These are phyloP conservation scores for Griposia aprilina DNA, from an alignment of 2,888 invertebrate species.

Conservation along the genomic window DNA sequence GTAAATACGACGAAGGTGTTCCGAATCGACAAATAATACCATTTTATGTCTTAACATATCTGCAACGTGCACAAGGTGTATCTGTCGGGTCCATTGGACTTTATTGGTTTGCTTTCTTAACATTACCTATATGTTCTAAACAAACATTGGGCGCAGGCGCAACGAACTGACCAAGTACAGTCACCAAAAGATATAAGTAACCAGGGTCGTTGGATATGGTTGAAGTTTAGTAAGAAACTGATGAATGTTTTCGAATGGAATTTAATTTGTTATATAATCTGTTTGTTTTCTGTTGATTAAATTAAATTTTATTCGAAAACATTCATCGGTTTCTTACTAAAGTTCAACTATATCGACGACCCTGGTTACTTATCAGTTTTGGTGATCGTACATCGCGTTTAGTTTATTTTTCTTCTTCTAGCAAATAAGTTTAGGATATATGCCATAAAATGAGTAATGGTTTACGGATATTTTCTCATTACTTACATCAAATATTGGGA, in stretches of 20 bases:
- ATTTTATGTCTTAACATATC: conserved; percentile 66
- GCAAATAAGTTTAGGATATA: conserved; percentile 72
- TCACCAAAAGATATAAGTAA: too few species aligned
- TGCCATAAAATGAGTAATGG: conserved; percentile 73
- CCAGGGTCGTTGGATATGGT: too few species aligned
- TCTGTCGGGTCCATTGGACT: conserved; percentile 75
- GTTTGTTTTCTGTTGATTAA: too few species aligned
- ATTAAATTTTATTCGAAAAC: too few species aligned
- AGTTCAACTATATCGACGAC: too few species aligned
- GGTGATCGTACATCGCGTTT: conserved; percentile 21
- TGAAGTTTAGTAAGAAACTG: too few species aligned
- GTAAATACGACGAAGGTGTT: conserved; percentile 50
- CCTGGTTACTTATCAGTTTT: too few species aligned
- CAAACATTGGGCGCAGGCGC: conserved; percentile 77
- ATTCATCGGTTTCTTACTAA: too few species aligned
- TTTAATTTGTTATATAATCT: too few species aligned
- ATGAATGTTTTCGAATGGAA: too few species aligned
- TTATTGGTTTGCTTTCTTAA: conserved; percentile 81
- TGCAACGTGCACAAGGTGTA: conserved; percentile 74
- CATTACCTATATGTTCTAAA: conserved; percentile 76
- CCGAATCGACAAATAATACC: conserved; percentile 60
- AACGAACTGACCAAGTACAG: conserved; percentile 72
- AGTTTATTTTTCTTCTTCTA: conserved; percentile 77
- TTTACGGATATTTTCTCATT: conserved; percentile 73
- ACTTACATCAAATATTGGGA: conserved; percentile 51